Evolutionary conservation across 2,113 vertebrate genomes (phyloP), one percentile per base, ranked within the genome.

Genomic region (Deroptyus accipitrinus): DNA sequence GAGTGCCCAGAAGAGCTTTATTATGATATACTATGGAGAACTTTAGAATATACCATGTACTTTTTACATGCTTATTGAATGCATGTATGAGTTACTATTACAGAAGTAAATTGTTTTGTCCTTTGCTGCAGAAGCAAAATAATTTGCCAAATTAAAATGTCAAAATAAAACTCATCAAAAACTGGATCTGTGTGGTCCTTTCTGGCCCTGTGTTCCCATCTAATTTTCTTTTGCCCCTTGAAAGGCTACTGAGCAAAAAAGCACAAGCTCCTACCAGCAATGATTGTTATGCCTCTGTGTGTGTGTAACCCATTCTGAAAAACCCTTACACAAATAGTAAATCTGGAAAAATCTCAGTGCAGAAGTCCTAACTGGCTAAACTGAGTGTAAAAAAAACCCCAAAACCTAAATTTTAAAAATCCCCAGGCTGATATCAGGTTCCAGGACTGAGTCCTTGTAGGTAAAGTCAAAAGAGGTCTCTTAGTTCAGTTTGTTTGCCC

Each of bases 1-100:
- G 97, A 91, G 96, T 96, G 91, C 97, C 96, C 96, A 97, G 97
- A 97, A 98, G 96, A 97, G 92, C 97, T 98, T 98, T 98, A 97
- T 98, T 97, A 97, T 97, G 97, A 97, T 96, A 93, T 96, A 96
- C 91, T 97, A 86, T 95, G 84, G 95, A 97, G 97, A 97, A 98
- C 92, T 97, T 97, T 41, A 88, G 91, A 96, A 96, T 86, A 91
- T 95, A 89, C 80, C 41, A 30, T 86, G 64, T 91, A 61, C 94
- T 97, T 97, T 94, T 92, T 82, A 91, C 28, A 13, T 88, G 91
- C 86, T 96, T 96, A 90, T 94, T 73, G 8, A 75, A 94, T 52
- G 91, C 81, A 54, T 51, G 39, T 78, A 59, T 63, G 95, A 93
- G 88, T 94, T 96, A 84, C 78, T 68, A 66, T 63, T 91, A 55